Conservation (phyloP, 2,113 vertebrate genomes). For the Sinocyclocheilus maitianheensis region DNA sequence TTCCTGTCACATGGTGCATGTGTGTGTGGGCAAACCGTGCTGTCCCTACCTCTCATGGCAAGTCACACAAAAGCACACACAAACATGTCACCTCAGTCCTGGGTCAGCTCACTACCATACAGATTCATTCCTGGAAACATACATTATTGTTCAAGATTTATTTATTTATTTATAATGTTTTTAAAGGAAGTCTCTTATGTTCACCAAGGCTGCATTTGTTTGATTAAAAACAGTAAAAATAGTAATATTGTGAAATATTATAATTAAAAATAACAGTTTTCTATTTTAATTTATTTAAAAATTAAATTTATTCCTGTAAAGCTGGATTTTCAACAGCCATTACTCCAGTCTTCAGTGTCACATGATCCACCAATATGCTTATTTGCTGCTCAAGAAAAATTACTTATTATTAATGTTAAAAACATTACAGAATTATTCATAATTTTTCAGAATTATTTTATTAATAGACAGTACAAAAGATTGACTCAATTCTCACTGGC, state of each 20-base stretch:
- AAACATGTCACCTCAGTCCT: conserved; percentile 3
- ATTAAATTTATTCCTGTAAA: neutral
- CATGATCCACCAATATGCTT: neutral
- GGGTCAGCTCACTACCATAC: conserved; percentile 11
- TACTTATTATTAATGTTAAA: too few species aligned
- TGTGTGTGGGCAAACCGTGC: neutral
- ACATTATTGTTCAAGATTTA: neutral
- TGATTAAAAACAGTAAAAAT: neutral
- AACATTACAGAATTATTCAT: too few species aligned
- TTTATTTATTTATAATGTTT: neutral
- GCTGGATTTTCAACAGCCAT: neutral
- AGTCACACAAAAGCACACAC: conserved; percentile 4
- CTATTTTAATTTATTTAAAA: too few species aligned
- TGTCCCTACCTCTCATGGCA: neutral
- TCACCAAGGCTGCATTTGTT: neutral
- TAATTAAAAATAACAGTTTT: too few species aligned
- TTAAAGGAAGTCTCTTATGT: neutral
- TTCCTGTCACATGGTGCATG: conserved; percentile 25
- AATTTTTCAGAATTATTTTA: neutral
- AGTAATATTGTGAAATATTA: neutral
- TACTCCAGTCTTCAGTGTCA: neutral
- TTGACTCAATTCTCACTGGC: too few species aligned
- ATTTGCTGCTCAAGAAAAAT: neutral
- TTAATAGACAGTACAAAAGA: neutral
- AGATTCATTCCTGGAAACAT: neutral